phyloP scores from a whole-genome alignment of 2,888 invertebrate genomes.

The Thecophora atra region DNA sequence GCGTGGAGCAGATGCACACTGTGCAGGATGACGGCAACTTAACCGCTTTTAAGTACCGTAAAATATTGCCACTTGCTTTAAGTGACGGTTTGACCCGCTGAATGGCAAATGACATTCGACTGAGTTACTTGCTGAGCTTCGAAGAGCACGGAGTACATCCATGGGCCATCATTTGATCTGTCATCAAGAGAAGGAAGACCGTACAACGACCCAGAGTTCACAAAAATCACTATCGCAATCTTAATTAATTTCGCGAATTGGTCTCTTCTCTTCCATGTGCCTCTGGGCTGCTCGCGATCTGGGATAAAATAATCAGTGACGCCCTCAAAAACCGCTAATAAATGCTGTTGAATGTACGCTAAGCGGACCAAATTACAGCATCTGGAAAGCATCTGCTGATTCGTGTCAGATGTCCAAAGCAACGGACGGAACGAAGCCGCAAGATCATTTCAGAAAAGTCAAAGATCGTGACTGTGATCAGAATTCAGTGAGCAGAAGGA shows the following conservation, averaged over 20 bases:
- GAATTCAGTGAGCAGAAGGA: not conserved
- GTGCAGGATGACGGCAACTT: slow-evolving; percentile 4
- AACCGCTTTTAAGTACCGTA: slow-evolving; percentile 13
- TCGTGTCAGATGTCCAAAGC: not conserved
- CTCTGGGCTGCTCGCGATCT: too few species aligned
- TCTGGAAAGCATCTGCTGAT: not conserved
- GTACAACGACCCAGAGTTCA: too few species aligned
- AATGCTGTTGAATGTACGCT: too few species aligned
- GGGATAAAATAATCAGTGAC: too few species aligned
- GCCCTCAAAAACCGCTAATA: too few species aligned
- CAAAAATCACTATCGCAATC: too few species aligned
- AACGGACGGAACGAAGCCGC: not conserved
- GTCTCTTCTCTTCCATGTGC: too few species aligned
- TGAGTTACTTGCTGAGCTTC: not conserved
- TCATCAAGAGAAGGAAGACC: not conserved
- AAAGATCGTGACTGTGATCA: too few species aligned
- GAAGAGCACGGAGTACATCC: not conserved
- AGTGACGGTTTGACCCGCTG: not conserved
- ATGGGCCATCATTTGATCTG: too few species aligned
- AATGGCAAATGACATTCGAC: not conserved
- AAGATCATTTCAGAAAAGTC: too few species aligned
- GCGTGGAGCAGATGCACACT: slow-evolving; percentile 5
- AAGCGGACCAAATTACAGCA: too few species aligned
- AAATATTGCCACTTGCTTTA: slow-evolving; percentile 24
- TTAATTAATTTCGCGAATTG: too few species aligned